phyloP scores from a whole-genome alignment of 2,797 vertebrate genomes.

The Todus mexicanus region DNA sequence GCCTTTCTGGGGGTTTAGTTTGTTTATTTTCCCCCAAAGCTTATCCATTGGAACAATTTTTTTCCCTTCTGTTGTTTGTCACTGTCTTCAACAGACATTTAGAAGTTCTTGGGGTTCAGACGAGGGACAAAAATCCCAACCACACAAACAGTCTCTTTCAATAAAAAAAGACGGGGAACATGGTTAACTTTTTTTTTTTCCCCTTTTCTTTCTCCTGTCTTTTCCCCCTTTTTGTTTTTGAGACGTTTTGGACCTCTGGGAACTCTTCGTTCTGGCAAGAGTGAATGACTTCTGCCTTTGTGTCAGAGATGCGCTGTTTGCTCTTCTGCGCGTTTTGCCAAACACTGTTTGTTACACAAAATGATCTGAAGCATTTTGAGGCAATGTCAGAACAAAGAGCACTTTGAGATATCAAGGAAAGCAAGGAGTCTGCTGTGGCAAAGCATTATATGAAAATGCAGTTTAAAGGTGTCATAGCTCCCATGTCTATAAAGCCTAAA shows the following conservation, averaged over 20 bases:
- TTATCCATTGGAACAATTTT: neutral
- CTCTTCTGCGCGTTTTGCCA: neutral
- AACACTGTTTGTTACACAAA: neutral
- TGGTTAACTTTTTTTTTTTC: neutral
- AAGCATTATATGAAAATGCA: neutral
- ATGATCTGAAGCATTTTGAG: neutral
- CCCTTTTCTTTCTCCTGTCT: neutral
- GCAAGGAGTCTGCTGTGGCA: neutral
- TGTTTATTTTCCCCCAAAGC: neutral
- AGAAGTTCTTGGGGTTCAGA: neutral
- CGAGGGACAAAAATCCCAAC: neutral
- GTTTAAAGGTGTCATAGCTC: neutral
- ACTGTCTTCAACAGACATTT: neutral
- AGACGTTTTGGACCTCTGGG: neutral
- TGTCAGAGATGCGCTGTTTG: neutral
- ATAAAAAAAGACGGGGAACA: neutral
- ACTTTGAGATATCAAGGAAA: neutral
- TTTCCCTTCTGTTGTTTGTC: neutral
- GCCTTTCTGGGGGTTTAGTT: neutral
- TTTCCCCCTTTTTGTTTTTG: neutral
- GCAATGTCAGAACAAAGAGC: neutral
- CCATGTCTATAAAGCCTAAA: accelerated
- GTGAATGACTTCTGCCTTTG: neutral
- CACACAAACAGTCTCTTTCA: neutral
- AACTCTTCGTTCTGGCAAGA: neutral